A percentile compares a stretch with the other conserved stretches of the same genome.
These are phyloP conservation scores for Mixornis gularis DNA, from an alignment of 2,113 vertebrate species.

Conservation along the genomic window DNA sequence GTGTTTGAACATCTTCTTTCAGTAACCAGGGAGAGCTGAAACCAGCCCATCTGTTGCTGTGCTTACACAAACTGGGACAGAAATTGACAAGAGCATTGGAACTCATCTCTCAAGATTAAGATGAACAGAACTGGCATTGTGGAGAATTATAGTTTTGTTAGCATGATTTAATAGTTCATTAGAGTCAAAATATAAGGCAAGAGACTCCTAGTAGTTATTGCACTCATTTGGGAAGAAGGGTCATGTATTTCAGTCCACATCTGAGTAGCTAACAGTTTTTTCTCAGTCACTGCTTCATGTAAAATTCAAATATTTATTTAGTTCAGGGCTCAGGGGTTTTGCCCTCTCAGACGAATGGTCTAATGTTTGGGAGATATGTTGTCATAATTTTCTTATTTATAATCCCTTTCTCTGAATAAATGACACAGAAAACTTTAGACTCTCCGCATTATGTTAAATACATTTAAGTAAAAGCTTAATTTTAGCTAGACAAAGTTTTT, in stretches of 20 bases:
- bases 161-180: neutral
- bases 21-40: neutral
- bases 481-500: neutral
- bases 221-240: neutral
- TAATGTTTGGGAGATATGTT: neutral
- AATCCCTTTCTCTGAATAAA: neutral
- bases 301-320: neutral
- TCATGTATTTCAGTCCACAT: neutral
- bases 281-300: neutral
- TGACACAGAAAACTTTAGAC: neutral
- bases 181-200: neutral
- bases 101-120: neutral
- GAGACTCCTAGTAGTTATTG: neutral
- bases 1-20: neutral
- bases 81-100: neutral
- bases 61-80: neutral
- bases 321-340: neutral
- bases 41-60: neutral
- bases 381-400: neutral
- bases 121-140: accelerated
- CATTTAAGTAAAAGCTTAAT: neutral
- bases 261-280: neutral
- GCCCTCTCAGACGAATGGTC: neutral
- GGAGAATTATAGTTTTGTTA: neutral
- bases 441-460: neutral